Conservation (phyloP, 2,797 vertebrate genomes). For the Prunella strophiata region DNA sequence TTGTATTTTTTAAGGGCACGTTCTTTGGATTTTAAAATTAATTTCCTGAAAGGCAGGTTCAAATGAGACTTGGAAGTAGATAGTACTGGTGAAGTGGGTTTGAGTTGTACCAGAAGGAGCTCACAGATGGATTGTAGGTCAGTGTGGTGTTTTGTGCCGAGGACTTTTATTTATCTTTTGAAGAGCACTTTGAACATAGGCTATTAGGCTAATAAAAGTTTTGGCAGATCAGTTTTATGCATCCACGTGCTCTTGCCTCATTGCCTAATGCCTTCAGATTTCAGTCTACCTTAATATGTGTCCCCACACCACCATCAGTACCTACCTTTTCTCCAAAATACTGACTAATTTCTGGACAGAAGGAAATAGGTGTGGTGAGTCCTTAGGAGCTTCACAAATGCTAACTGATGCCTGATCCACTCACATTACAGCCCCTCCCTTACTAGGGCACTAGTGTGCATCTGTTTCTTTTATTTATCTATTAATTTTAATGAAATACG, state of each 20-base stretch:
- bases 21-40: not conserved
- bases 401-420: too few species aligned
- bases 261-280: not conserved
- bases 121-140: not conserved
- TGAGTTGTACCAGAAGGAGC: not conserved
- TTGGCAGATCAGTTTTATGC: not conserved
- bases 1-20: not conserved
- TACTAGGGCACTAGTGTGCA: not conserved
- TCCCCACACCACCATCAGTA: too few species aligned
- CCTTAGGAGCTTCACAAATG: not conserved
- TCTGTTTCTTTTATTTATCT: not conserved
- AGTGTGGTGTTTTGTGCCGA: not conserved
- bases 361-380: not conserved
- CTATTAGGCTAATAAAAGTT: not conserved
- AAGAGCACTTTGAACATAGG: not conserved
- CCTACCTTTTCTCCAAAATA: not conserved
- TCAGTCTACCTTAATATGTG: not conserved
- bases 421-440: not conserved
- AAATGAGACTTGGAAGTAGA: not conserved
- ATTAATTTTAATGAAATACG: not conserved
- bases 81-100: not conserved
- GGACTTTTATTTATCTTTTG: not conserved
- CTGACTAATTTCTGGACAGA: not conserved
- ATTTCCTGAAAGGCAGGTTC: constrained; percentile 18
- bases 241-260: not conserved